Conservation (phyloP, 1,140 invertebrate genomes). For the Luehdorfia chinensis region DNA sequence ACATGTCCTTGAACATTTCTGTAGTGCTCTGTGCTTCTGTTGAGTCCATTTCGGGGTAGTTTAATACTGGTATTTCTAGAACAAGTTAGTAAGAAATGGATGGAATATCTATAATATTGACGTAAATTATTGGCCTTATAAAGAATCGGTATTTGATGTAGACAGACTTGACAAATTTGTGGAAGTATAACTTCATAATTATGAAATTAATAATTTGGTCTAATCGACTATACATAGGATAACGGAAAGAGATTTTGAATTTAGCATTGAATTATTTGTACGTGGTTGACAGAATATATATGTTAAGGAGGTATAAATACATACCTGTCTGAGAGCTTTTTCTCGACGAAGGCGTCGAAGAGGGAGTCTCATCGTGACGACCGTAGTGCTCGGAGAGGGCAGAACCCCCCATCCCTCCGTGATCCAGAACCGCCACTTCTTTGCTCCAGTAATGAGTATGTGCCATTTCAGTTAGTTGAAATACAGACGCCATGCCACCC, state of each 20-base stretch:
- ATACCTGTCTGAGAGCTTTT: constrained; percentile 72
- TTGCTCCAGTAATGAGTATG: constrained; percentile 99
- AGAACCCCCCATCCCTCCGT: constrained; percentile 73
- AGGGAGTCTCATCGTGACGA: constrained; percentile 59
- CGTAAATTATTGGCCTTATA: no score
- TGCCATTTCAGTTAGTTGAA: constrained; percentile 97
- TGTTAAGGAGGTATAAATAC: no score
- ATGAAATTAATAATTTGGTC: no score
- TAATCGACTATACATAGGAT: no score
- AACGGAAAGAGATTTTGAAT: no score
- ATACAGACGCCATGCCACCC: constrained; percentile 98
- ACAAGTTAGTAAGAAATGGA: constrained; percentile 1
- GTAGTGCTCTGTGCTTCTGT: constrained; percentile 85
- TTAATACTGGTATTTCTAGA: constrained; percentile 63
- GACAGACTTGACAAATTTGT: no score
- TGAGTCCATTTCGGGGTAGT: constrained; percentile 67
- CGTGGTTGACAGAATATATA: no score
- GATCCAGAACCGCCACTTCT: constrained; percentile 81
- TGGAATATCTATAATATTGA: no score
- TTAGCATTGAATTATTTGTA: no score
- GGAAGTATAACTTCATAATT: no score
- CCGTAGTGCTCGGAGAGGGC: constrained; percentile 42
- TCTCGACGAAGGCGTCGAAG: constrained; percentile 63
- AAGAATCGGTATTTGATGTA: no score
- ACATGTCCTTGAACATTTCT: constrained; percentile 92